A percentile compares a stretch with the other conserved stretches of the same genome.
Evolutionary conservation across 2,888 invertebrate genomes (phyloP).

Genomic region (Daptonema setosum): DNA sequence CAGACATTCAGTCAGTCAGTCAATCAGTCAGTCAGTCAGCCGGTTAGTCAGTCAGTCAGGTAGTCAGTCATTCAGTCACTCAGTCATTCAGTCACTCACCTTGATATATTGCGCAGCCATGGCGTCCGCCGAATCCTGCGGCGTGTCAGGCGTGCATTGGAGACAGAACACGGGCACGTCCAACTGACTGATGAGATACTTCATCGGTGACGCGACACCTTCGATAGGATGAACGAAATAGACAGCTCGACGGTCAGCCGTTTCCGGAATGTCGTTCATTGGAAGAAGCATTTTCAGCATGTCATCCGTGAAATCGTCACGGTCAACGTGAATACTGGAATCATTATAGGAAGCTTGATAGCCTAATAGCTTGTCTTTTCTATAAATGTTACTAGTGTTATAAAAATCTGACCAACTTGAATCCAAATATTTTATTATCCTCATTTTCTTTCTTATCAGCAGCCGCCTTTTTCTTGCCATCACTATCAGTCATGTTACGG

Average conservation of each 20-base stretch:
- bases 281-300: constrained; percentile 51
- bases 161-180: constrained; percentile 66
- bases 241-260: too few relatives aligned
- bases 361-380: too few relatives aligned
- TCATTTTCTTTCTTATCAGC: constrained; percentile 12
- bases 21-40: too few relatives aligned
- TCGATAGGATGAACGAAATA: constrained; percentile 57
- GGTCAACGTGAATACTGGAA: too few relatives aligned
- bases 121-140: constrained; percentile 46
- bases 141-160: constrained; percentile 58
- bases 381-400: too few relatives aligned
- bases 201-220: constrained; percentile 50
- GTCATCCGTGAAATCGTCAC: too few relatives aligned
- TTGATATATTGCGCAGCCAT: constrained; percentile 38
- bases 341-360: too few relatives aligned
- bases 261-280: constrained; percentile 34
- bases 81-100: too few relatives aligned
- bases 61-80: too few relatives aligned
- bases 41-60: too few relatives aligned
- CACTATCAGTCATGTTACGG: constrained; percentile 4
- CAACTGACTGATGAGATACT: constrained; percentile 48
- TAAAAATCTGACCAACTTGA: constrained; percentile 21
- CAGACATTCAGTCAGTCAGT: too few relatives aligned
- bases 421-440: too few relatives aligned
- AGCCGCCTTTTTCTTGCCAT: constrained; percentile 18